These are phyloP conservation scores for Doryteuthis pealeii DNA, from an alignment of 1,140 invertebrate genomes.

Conservation along the genomic window DNA sequence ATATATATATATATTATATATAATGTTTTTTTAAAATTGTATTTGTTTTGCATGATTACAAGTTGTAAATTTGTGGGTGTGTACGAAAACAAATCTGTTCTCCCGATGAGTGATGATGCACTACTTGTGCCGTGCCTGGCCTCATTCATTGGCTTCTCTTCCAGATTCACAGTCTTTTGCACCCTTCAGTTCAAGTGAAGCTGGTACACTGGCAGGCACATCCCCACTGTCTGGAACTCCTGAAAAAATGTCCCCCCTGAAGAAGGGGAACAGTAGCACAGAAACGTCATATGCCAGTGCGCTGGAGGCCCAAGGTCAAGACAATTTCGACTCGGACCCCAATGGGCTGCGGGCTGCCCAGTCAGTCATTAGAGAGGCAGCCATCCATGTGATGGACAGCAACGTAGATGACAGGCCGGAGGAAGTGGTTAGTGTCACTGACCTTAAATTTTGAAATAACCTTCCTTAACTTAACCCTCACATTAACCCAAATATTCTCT, in stretches of 20 bases:
- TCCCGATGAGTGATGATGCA: no score
- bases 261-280: constrained; percentile 10
- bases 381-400: constrained; percentile 5
- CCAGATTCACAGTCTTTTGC: constrained; percentile 7
- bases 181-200: constrained; percentile 2
- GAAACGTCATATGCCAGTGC: constrained; percentile 14
- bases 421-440: background rate
- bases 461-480: no score
- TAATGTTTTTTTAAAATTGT: no score
- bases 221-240: constrained; percentile 4
- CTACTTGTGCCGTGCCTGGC: no score
- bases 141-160: constrained; percentile 6
- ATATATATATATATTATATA: no score
- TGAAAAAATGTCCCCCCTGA: constrained; percentile 10
- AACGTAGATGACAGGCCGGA: background rate
- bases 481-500: no score
- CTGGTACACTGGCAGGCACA: constrained; percentile 3
- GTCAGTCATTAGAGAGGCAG: constrained; percentile 4
- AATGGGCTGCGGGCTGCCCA: background rate
- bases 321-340: constrained; percentile 9
- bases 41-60: no score
- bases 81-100: no score
- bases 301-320: background rate
- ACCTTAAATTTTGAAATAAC: background rate
- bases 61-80: no score